Conservation (phyloP, 2,888 invertebrate species). For the Lathronympha strigana region DNA sequence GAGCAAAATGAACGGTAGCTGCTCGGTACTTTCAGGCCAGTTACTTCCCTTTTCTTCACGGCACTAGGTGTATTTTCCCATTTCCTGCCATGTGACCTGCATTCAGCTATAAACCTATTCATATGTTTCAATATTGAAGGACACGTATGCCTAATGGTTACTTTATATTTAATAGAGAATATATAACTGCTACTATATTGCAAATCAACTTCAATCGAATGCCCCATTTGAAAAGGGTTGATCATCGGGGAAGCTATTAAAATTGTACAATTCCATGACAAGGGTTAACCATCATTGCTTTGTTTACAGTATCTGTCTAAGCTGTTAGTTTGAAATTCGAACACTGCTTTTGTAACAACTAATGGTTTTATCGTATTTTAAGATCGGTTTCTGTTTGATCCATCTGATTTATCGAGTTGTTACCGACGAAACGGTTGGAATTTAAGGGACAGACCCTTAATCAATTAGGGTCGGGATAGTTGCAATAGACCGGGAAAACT, state of each 20-base stretch:
- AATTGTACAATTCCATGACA: slow-evolving; percentile 67
- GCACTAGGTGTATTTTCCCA: slow-evolving; percentile 52
- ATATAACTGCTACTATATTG: slow-evolving; percentile 69
- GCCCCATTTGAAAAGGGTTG: slow-evolving; percentile 62
- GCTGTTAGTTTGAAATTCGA: slow-evolving; percentile 54
- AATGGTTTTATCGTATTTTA: slow-evolving; percentile 30
- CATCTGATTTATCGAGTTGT: slow-evolving; percentile 35
- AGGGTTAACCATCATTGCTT: slow-evolving; percentile 56
- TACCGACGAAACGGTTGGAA: slow-evolving; percentile 26
- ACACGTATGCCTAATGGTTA: slow-evolving; percentile 37
- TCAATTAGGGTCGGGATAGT: slow-evolving; percentile 23
- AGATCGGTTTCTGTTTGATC: slow-evolving; percentile 30
- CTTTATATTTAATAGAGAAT: slow-evolving; percentile 59
- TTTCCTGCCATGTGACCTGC: slow-evolving; percentile 49
- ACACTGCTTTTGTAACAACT: slow-evolving; percentile 38
- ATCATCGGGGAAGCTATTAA: slow-evolving; percentile 59
- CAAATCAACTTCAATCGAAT: slow-evolving; percentile 65
- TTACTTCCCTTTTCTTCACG: slow-evolving; percentile 50
- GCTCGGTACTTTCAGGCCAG: slow-evolving; percentile 60
- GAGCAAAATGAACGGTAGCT: slow-evolving; percentile 65
- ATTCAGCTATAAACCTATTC: slow-evolving; percentile 52
- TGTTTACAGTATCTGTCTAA: slow-evolving; percentile 54
- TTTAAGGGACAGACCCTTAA: slow-evolving; percentile 33
- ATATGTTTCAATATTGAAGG: slow-evolving; percentile 58
- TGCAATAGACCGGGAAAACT: slow-evolving; percentile 15